Base-by-base conservation (phyloP, 1,140 invertebrate genomes). In the Papilio helenus region DNA sequence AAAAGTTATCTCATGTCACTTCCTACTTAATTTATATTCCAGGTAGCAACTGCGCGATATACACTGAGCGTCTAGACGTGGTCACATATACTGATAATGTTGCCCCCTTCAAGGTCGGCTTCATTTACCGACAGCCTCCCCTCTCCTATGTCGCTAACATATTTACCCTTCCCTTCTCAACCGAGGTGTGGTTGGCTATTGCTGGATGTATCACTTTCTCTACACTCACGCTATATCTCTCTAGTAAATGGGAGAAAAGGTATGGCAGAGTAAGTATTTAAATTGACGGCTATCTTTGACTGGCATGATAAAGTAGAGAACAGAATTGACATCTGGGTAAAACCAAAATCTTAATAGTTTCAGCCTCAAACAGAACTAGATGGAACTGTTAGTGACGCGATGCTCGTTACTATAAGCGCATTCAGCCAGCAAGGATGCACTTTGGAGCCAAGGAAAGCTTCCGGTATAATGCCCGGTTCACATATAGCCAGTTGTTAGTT, bases 81-180 rank as follows among this genome's bases (percentile, higher is more conserved):
- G 86, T 90, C 0, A 84, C 83, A 0, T 93, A 88, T 80, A 92
- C 91, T 0, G 91, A 92, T 61, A 84, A 82, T 12, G 82, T 92
- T 1, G 88, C 88, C 7, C 87, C 87, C 0, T 89, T 90, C 77
- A 79, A 86, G 51, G 88, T 90, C 8, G 87, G 86, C 16, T 97
- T 97, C 88, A 90, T 97, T 51, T 96, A 96, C 86, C 94, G 96
- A 0, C 95, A 96, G 87, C 96, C 96, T 1, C 95, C 96, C 68
- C 87, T 97, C 5, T 96, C 96, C 0, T 96, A 95, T 73, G 94
- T 96, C 0, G 91, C 92, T 16, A 97, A 97, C 83, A 95, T 97
- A 18, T 97, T 96, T 86, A 92, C 92, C 8, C 83, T 97, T 18
- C 96, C 96, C 0, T 97, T 97, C 84, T 92, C 95, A 23, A 87